Evolutionary conservation across 2,113 vertebrate species (phyloP).

Genomic region (Chloropsis cyanopogon): DNA sequence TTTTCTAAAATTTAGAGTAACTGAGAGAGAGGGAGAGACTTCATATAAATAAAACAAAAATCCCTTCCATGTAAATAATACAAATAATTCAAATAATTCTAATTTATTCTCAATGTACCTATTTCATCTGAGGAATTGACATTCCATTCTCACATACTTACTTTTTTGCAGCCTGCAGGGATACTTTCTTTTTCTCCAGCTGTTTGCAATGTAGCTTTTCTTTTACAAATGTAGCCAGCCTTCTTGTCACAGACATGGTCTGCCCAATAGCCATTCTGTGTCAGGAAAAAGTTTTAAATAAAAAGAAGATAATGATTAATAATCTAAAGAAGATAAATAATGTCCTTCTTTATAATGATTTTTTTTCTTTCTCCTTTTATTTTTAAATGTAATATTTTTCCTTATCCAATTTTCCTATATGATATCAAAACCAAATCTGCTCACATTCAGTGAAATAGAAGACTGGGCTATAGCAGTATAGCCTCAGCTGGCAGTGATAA

Average conservation of each 20-base stretch:
- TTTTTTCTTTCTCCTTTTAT: not conserved
- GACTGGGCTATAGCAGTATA: not conserved
- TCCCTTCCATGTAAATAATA: not conserved
- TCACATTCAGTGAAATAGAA: not conserved
- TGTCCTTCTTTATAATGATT: not conserved
- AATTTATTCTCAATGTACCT: not conserved
- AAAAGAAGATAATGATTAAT: not conserved
- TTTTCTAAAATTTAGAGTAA: not conserved
- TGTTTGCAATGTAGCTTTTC: not conserved
- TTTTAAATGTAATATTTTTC: not conserved
- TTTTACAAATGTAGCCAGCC: conserved; percentile 50
- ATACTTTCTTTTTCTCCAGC: not conserved
- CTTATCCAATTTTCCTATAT: not conserved
- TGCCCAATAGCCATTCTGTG: conserved; percentile 38
- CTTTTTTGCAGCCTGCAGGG: conserved; percentile 5
- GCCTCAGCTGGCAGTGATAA: not conserved
- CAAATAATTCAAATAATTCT: not conserved
- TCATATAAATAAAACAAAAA: not conserved
- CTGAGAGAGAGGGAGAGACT: not conserved
- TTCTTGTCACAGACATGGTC: conserved; percentile 8
- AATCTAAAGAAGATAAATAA: not conserved
- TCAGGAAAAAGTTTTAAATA: not conserved
- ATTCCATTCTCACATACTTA: not conserved
- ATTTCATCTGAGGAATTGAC: not conserved
- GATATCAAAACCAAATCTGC: not conserved